Conservation (phyloP, 1,140 invertebrate genomes). For the Heliconius eleuchia region DNA sequence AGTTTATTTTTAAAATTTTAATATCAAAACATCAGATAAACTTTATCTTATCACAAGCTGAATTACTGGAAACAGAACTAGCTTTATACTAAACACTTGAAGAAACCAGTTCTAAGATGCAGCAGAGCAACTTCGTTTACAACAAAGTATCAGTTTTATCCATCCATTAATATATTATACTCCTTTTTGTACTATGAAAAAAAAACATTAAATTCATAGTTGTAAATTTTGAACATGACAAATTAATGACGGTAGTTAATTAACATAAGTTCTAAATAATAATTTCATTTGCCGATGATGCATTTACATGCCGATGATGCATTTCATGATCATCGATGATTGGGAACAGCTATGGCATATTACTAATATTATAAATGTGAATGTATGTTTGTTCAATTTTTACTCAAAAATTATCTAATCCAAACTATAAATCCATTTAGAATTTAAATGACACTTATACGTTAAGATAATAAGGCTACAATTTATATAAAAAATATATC, state of each 20-base stretch:
- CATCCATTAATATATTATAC: background rate
- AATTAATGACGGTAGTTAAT: background rate
- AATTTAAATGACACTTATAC: no score
- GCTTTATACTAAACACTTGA: background rate
- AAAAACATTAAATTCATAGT: background rate
- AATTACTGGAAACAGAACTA: background rate
- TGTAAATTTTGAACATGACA: background rate
- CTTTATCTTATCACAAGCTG: background rate
- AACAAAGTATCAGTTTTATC: background rate
- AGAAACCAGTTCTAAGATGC: background rate
- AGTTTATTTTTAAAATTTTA: background rate
- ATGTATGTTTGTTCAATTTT: no score
- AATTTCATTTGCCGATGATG: no score
- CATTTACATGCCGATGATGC: no score
- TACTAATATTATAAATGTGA: no score
- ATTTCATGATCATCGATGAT: no score
- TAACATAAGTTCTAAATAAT: background rate
- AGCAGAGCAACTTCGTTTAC: background rate
- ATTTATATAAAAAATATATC: no score
- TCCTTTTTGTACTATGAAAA: background rate
- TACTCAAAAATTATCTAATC: no score
- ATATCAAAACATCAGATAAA: background rate
- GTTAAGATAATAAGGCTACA: no score
- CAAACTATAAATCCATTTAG: no score
- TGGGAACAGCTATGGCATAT: no score